Base-by-base conservation (phyloP, 30 jellyfish, hydroid and myxozoan species). In the Aurelia aurita complex sp. Pacific region DNA sequence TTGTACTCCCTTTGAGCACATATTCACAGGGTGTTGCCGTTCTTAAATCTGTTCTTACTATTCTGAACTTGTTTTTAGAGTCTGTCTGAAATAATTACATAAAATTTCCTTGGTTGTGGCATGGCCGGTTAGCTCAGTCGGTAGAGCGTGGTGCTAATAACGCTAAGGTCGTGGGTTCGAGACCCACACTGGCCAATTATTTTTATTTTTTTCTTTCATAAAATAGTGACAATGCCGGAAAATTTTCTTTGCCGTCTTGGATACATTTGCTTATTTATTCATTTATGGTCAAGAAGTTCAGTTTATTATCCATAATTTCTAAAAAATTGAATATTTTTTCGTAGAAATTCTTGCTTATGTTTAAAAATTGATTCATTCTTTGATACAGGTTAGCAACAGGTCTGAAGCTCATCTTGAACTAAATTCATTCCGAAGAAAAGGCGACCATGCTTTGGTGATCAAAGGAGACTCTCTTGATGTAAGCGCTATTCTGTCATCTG, bases 391-490 rank as follows among this genome's bases (percentile, higher is more conserved):
- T 13, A 82, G 94, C 61, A 89, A 86, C 64, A 81, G 99, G n/a
- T 82, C 99, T 1, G 99, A 94, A 51, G 97, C 97, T 66, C 99
- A 94, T 75, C 90, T 89, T 38, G 99, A 94, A 61, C 82, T 94
- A 81, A 94, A 94, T 79, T 67, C 97, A 33, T 94, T 94, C 80
- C 96, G 99, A 36, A 60, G 99, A 63, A 94, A 94, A 78, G 91
- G 91, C 10, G 99, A 94, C 66, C 97, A 94, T 64, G 99, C 99
- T 1, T 82, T 94, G 1, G 86, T 94, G 59, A 94, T 94, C 83
- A 88, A 94, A 85, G 99, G 99, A 18, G 99, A 94, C 19, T 94
- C 97, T 51, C 92, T 94, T 12, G 99, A 94, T 68, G 99, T 88
- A 63, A 63, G 92, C 63, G 3, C 0, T 29, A 57, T 40, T 1